phyloP scores from a whole-genome alignment of 2,888 invertebrate species.

The Dolichomitus sp. region DNA sequence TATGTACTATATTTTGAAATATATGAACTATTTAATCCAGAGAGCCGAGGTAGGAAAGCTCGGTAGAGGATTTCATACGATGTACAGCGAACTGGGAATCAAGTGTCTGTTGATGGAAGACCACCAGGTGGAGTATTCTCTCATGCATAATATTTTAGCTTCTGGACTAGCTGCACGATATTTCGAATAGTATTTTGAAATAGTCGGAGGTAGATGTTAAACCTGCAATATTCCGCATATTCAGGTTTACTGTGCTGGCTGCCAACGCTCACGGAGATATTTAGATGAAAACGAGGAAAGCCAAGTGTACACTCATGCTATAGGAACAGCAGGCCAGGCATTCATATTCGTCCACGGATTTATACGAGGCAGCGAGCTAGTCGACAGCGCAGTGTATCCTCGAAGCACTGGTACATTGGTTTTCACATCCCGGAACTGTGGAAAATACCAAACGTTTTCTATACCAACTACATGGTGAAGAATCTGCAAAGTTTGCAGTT shows the following conservation, averaged over 20 bases:
- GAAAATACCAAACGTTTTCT: conserved; percentile 13
- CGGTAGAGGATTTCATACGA: neutral
- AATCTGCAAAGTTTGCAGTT: neutral
- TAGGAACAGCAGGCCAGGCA: conserved; percentile 22
- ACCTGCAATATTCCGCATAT: conserved; percentile 13
- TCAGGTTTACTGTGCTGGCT: conserved; percentile 7
- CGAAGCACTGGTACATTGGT: conserved; percentile 1
- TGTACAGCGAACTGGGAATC: conserved; percentile 11
- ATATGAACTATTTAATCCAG: conserved; percentile 1
- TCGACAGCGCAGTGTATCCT: neutral
- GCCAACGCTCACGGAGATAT: conserved; percentile 11
- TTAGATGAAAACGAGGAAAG: conserved; percentile 29
- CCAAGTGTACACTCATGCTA: conserved; percentile 14
- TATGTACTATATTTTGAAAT: neutral
- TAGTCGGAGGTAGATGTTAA: conserved; percentile 4
- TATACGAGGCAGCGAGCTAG: conserved; percentile 6
- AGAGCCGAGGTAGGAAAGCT: conserved; percentile 3
- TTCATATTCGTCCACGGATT: conserved; percentile 23
- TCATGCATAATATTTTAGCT: conserved; percentile 26
- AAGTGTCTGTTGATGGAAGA: conserved; percentile 11
- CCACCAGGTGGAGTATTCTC: conserved; percentile 14
- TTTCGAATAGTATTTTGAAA: conserved; percentile 23
- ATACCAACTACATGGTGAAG: neutral
- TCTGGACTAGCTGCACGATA: conserved; percentile 11
- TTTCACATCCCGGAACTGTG: conserved; percentile 3